Evolutionary conservation across 2,888 invertebrate species (phyloP).

Genomic region (Ectobius pallidus): DNA sequence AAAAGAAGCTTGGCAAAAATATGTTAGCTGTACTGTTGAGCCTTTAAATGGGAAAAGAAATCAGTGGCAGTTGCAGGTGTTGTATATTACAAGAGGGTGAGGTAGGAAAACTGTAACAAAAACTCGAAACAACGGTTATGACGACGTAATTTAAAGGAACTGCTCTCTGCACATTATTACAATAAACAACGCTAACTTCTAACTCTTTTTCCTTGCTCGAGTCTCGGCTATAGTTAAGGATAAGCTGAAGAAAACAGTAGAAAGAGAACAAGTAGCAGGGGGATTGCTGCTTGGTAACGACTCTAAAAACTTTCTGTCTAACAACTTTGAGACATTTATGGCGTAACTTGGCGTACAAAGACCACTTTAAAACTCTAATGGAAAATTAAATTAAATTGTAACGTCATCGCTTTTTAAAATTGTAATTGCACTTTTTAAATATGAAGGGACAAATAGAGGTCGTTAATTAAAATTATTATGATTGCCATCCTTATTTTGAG

Average conservation of each 20-base stretch:
- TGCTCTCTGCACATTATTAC: constrained; percentile 26
- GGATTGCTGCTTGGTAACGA: constrained; percentile 19
- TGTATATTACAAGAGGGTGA: not conserved
- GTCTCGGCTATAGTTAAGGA: not conserved
- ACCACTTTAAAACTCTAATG: constrained; percentile 30
- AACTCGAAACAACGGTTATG: constrained; percentile 28
- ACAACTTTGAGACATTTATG: constrained; percentile 26
- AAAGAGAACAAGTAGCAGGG: not conserved
- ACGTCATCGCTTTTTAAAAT: constrained; percentile 35
- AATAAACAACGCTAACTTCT: constrained; percentile 25
- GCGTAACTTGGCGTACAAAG: constrained; percentile 26
- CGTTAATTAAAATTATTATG: constrained; percentile 27
- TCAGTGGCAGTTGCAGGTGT: constrained; percentile 28
- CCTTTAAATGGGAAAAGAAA: constrained; percentile 25
- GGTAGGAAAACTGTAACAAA: constrained; percentile 1
- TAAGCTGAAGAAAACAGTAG: not conserved
- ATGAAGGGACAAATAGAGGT: not conserved
- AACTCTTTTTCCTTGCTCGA: not conserved
- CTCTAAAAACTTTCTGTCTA: constrained; percentile 18
- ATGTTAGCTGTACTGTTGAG: too few species aligned
- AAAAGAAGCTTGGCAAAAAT: too few species aligned
- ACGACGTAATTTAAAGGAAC: constrained; percentile 29
- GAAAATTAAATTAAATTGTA: constrained; percentile 35
- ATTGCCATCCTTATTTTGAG: constrained; percentile 4
- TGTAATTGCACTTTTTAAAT: constrained; percentile 18